phyloP scores from a whole-genome alignment of 1,140 invertebrate genomes.

The Ips typographus region DNA sequence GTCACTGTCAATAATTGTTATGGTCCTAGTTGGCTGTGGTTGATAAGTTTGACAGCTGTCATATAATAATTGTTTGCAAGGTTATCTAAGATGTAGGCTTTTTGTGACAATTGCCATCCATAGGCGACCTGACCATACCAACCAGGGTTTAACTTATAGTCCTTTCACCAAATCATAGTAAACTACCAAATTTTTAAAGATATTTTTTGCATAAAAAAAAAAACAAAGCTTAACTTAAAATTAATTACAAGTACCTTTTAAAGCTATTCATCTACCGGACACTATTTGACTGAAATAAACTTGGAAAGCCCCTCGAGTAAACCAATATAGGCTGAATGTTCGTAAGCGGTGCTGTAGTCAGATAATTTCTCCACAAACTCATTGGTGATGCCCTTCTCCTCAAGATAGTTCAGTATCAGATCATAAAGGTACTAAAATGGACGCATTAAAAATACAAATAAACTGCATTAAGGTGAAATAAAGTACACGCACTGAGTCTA shows the following conservation, averaged over 20 bases:
- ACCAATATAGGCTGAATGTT: slow-evolving; percentile 85
- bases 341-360: slow-evolving; percentile 84
- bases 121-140: too few species aligned
- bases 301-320: slow-evolving; percentile 82
- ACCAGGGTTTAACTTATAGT: too few species aligned
- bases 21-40: too few species aligned
- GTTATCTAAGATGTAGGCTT: too few species aligned
- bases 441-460: neutral
- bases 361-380: slow-evolving; percentile 87
- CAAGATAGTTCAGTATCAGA: slow-evolving; percentile 88
- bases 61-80: too few species aligned
- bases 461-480: slow-evolving; percentile 37
- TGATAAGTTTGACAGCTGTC: too few species aligned
- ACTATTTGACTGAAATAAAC: slow-evolving; percentile 71
- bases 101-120: too few species aligned
- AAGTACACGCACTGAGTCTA: slow-evolving; percentile 76
- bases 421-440: slow-evolving; percentile 86
- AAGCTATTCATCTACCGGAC: neutral
- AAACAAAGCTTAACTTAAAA: slow-evolving; percentile 6
- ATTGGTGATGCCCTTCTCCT: slow-evolving; percentile 90
- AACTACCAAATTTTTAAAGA: too few species aligned
- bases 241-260: too few species aligned
- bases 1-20: too few species aligned
- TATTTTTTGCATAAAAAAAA: slow-evolving; percentile 17
- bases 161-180: too few species aligned